Conservation (phyloP, 2,113 vertebrate species). For the Macroglossus sobrinus region DNA sequence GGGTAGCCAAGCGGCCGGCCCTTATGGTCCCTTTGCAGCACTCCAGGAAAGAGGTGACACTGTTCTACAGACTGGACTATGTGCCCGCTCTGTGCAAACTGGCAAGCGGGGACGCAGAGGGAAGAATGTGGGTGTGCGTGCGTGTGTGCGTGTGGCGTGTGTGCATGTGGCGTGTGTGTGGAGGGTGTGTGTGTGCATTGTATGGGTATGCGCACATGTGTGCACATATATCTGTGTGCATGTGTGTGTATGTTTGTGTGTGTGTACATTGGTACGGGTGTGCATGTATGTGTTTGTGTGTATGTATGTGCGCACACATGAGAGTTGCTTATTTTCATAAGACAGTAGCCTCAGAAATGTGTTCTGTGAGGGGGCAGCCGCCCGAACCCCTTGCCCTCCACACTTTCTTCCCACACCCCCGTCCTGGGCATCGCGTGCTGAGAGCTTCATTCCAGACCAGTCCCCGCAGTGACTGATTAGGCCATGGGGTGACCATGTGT, state of each 20-base stretch:
- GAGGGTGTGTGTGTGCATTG: too few species aligned
- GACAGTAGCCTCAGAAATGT: not conserved
- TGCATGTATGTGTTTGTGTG: not conserved
- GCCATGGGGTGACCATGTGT: not conserved
- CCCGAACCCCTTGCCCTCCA: too few species aligned
- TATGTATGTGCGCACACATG: not conserved
- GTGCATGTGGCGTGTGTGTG: too few species aligned
- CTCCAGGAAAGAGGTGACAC: not conserved
- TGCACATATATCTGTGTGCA: too few species aligned
- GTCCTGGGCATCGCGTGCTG: not conserved
- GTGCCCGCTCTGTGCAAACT: not conserved
- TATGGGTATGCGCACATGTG: accelerated
- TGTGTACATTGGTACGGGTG: too few species aligned
- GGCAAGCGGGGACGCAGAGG: too few species aligned
- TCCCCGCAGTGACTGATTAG: accelerated
- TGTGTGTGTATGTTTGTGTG: not conserved
- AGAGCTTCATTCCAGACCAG: not conserved
- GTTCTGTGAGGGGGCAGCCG: not conserved
- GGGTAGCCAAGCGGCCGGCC: too few species aligned
- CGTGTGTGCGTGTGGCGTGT: too few species aligned
- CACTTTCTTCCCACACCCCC: not conserved
- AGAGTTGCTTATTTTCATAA: not conserved
- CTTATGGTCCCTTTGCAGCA: not conserved
- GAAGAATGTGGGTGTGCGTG: not conserved
- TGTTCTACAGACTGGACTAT: accelerated